These are phyloP conservation scores for Phaenicophaeus curvirostris DNA, from an alignment of 2,797 vertebrate species.

Conservation along the genomic window DNA sequence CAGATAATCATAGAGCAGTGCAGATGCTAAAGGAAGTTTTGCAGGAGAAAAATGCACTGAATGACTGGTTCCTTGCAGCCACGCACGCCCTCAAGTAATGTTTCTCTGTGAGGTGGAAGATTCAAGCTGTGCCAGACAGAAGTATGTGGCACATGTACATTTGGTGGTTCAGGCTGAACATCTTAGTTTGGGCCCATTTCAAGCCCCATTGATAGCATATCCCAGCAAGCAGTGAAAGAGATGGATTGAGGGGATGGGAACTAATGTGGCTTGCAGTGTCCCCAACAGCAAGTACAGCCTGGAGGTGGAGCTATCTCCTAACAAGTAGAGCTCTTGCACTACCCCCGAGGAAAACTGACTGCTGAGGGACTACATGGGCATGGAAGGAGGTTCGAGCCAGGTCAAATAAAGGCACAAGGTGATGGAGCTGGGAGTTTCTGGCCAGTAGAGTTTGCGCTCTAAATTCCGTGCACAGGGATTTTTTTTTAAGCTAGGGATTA, in stretches of 20 bases:
- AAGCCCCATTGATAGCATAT: neutral
- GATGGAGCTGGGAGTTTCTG: neutral
- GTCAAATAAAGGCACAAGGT: neutral
- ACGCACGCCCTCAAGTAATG: accelerated
- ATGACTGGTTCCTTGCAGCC: neutral
- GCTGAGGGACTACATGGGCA: neutral
- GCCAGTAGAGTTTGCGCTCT: neutral
- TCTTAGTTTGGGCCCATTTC: neutral
- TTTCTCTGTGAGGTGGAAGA: neutral
- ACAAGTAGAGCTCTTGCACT: neutral
- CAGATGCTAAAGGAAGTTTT: neutral
- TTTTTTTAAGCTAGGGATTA: neutral
- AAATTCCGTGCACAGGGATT: neutral
- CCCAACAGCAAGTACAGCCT: neutral
- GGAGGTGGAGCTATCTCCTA: neutral
- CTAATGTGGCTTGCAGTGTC: neutral
- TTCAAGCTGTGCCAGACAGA: neutral
- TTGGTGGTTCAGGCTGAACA: neutral
- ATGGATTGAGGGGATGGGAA: neutral
- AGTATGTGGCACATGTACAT: accelerated
- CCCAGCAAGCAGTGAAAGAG: neutral
- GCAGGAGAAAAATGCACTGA: neutral
- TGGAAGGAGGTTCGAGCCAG: neutral
- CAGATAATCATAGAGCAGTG: neutral
- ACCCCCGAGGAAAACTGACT: neutral